Evolutionary conservation across 2,888 invertebrate species (phyloP).

Genomic region (Meta bourneti): DNA sequence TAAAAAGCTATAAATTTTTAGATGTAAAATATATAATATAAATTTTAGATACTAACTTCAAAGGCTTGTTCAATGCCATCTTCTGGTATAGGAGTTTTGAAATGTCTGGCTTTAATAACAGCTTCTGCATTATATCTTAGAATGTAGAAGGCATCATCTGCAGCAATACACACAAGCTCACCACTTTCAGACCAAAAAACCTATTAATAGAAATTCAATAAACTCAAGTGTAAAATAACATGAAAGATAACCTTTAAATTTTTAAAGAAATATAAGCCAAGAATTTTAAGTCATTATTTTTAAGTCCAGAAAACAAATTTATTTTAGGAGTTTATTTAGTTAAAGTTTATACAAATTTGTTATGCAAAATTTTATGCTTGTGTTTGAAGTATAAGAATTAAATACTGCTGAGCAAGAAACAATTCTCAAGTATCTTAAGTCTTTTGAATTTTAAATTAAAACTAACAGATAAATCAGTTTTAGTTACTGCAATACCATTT

Average conservation of each 20-base stretch:
- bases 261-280: neutral
- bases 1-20: neutral
- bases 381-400: too few relatives aligned
- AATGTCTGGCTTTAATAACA: constrained; percentile 88
- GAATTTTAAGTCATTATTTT: neutral
- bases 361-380: too few relatives aligned
- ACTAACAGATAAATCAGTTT: too few relatives aligned
- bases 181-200: constrained; percentile 98
- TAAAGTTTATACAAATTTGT: too few relatives aligned
- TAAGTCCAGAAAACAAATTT: neutral
- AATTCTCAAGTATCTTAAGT: too few relatives aligned
- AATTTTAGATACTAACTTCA: constrained; percentile 85
- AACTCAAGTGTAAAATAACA: neutral
- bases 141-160: constrained; percentile 97
- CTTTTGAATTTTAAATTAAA: too few relatives aligned
- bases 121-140: constrained; percentile 92
- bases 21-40: neutral
- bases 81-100: constrained; percentile 89
- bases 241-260: neutral
- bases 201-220: constrained; percentile 78
- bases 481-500: too few relatives aligned
- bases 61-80: constrained; percentile 98
- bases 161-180: constrained; percentile 94
- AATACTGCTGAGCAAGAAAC: too few relatives aligned
- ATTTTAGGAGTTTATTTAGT: too few relatives aligned